Evolutionary conservation across 2,888 invertebrate genomes (phyloP).

Genomic region (Himalopsyche anomala): DNA sequence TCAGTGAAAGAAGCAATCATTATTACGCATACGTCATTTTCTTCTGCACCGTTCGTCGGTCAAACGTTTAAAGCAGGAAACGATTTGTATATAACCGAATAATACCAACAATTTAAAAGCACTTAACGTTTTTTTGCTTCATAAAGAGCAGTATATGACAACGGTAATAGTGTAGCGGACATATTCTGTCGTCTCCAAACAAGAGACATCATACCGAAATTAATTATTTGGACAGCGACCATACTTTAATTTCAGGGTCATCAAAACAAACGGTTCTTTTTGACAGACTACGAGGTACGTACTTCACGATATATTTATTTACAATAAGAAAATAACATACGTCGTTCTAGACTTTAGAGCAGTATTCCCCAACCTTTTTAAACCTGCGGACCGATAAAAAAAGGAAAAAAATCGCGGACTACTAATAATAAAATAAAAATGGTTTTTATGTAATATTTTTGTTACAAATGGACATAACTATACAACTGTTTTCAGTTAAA

Average conservation of each 20-base stretch:
- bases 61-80: constrained; percentile 33
- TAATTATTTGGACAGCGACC: constrained; percentile 14
- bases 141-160: constrained; percentile 35
- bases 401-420: too few species aligned
- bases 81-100: constrained; percentile 38
- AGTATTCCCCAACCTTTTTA: too few species aligned
- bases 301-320: neutral
- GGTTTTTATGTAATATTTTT: too few species aligned
- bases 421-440: too few species aligned
- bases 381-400: too few species aligned
- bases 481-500: too few species aligned
- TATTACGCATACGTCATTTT: constrained; percentile 24
- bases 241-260: constrained; percentile 15
- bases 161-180: constrained; percentile 31
- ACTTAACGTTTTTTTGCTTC: constrained; percentile 19
- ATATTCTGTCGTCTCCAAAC: constrained; percentile 4
- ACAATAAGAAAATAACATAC: neutral
- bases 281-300: neutral
- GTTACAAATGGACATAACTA: too few species aligned
- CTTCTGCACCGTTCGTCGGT: constrained; percentile 23
- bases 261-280: constrained; percentile 12
- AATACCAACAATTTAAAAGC: constrained; percentile 38
- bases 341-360: neutral
- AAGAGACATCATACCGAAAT: neutral
- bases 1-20: constrained; percentile 18